Evolutionary conservation across 2,888 invertebrate genomes (phyloP), one percentile per base, ranked within the genome.

Genomic region (Acleris laterana): DNA sequence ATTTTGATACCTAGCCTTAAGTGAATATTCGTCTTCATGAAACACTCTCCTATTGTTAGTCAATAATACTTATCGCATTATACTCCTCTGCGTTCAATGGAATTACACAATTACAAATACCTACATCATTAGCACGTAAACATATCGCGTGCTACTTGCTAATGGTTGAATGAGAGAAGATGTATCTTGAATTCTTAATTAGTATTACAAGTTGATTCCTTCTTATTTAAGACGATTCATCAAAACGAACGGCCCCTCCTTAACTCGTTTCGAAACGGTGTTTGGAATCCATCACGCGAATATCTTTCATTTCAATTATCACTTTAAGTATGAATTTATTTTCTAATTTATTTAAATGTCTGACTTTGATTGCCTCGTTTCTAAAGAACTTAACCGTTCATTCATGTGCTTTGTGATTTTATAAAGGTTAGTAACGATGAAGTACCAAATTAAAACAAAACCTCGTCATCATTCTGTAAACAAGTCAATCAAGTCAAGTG

Each of bases 11-110:
- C n/a, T n/a, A 57, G 32, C 32, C 32, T 52, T 64, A n/a, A 46
- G 70, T 79, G 77, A 82, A 80, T 71, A 79, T 78, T 80, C 79
- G 78, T 75, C 80, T 77, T 78, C 74, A 74, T 66, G 73, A 71
- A 75, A 73, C 73, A 74, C 51, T 42, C 28, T 50, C 46, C 62
- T 63, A 44, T 52, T 61, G 52, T 20, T 46, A 17, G 32, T 17
- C 19, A 19, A 20, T 56, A 56, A 49, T 44, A 50, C 42, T 64
- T 64, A 56, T 64, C 57, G 52, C 48, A 62, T 64, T 55, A 58
- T 59, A 46, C 60, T 62, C 56, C 38, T 38, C 38, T 13, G 38
- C 71, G 68, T 71, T 68, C 63, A 68, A 63, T 62, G 57, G 50
- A 51, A 63, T 53, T 63, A 49, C 61, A 62, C 44, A 59, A 48